A percentile compares a stretch with the other conserved stretches of the same genome.
Conservation (phyloP, 2,797 vertebrate species). For the Lepidocolaptes lacrymiger region DNA sequence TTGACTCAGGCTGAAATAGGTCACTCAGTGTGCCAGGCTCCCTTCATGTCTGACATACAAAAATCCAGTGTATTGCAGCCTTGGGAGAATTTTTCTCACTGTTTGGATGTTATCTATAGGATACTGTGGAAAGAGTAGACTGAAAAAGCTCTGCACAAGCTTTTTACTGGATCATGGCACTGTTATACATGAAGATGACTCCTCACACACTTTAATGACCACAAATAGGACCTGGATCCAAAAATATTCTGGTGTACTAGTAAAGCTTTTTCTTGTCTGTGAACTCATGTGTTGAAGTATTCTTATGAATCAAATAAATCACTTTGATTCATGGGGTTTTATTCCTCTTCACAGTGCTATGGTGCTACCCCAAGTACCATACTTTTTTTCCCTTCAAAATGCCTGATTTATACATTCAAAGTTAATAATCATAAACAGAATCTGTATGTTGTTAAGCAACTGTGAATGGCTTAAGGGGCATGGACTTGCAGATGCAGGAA, state of each 20-base stretch:
- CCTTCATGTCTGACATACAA: fast-evolving
- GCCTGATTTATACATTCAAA: background rate
- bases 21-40: background rate
- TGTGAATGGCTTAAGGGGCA: background rate
- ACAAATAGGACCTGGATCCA: background rate
- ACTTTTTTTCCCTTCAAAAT: background rate
- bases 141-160: background rate
- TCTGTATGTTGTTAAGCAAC: background rate
- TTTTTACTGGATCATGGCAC: background rate
- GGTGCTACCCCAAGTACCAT: background rate
- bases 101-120: background rate
- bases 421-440: background rate
- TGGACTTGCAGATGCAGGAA: background rate
- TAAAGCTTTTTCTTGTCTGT: background rate
- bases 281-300: background rate
- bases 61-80: background rate
- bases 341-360: background rate
- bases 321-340: background rate
- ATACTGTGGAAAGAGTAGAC: background rate
- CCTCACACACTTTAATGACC: background rate
- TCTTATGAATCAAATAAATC: background rate
- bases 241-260: background rate
- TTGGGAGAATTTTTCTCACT: background rate
- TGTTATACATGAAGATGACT: background rate
- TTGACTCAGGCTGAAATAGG: background rate